Evolutionary conservation across 1,140 invertebrate species (phyloP), one percentile per base, ranked within the genome.

Genomic region (Ceratosolen solmsi): DNA sequence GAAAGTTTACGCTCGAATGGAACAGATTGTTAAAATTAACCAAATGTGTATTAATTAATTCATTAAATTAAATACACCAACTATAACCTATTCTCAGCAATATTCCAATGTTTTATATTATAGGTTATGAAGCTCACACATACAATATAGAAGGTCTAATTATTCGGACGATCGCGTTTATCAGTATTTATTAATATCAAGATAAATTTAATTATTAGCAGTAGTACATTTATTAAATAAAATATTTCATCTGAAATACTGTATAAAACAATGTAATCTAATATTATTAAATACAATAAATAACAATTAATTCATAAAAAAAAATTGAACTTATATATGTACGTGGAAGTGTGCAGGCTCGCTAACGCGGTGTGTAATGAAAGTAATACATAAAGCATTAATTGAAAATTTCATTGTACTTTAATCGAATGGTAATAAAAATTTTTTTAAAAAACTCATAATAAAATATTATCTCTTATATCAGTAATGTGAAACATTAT

Each of bases 21-120:
- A 68, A n/a, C 33, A 20, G 33, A 11, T 38, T 9, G 4, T 22
- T 38, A 7, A n/a, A n/a, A n/a, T 15, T 68, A 68, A 68, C 20
- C 3, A 68, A 68, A n/a, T 38, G 2, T n/a, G 63, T 38, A 38
- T 68, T 68, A 38, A 38, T 68, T 68, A 38, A 68, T 68, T 38
- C 36, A 38, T 68, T 38, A 68, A 68, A 38, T 38, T 68, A 38
- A 38, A 36, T n/a, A 4, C 8, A 1, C 11, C 7, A 0, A 38
- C 17, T 38, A 38, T 5, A n/a, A 38, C 38, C 33, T n/a, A n/a
- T 38, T 63, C 0, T 36, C 1, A 20, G 36, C 15, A 20, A 9
- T 65, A 36, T 3, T 65, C n/a, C 58, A 30, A 65, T 46, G 41
- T 46, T 46, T 13, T 46, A 46, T 46, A 46, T 13, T 46, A 7